Conservation (phyloP, 2,797 vertebrate species). For the Poecilia picta region DNA sequence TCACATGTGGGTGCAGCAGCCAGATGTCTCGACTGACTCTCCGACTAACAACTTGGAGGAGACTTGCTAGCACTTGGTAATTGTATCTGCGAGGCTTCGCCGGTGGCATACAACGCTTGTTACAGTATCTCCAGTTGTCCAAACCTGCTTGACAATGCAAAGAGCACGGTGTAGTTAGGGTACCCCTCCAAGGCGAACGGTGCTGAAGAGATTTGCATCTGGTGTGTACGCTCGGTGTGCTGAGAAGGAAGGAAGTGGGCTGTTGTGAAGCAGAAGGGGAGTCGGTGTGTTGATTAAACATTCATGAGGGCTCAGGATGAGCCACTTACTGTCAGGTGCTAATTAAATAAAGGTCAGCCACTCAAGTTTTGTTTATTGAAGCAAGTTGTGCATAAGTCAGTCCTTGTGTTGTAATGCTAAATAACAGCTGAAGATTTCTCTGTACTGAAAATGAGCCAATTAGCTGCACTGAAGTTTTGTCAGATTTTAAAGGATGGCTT, state of each 20-base stretch:
- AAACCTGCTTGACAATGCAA: slow-evolving; percentile 41
- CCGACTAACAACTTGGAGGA: slow-evolving; percentile 55
- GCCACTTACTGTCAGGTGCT: slow-evolving; percentile 62
- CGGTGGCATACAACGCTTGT: slow-evolving; percentile 38
- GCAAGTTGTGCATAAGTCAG: slow-evolving; percentile 43
- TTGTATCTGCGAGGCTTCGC: slow-evolving; percentile 31
- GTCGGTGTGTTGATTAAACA: slow-evolving; percentile 69
- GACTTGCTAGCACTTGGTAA: slow-evolving; percentile 53
- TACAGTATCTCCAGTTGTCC: slow-evolving; percentile 54
- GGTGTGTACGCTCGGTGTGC: slow-evolving; percentile 14
- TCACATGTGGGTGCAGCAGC: slow-evolving; percentile 47
- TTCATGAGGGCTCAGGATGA: slow-evolving; percentile 69
- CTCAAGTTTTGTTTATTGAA: slow-evolving; percentile 68
- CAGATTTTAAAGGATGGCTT: background rate
- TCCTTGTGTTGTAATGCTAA: slow-evolving; percentile 6
- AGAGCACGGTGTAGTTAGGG: slow-evolving; percentile 21
- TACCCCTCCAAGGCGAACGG: slow-evolving; percentile 15
- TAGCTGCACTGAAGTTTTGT: background rate
- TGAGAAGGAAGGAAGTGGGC: slow-evolving; percentile 17
- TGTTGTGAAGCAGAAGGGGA: slow-evolving; percentile 55
- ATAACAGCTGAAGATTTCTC: background rate
- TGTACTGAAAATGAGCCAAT: background rate
- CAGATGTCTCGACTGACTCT: slow-evolving; percentile 63
- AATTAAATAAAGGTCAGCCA: slow-evolving; percentile 76
- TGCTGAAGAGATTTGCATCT: slow-evolving; percentile 48